Conservation (phyloP, 2,888 invertebrate genomes). For the Napeogenes inachia region DNA sequence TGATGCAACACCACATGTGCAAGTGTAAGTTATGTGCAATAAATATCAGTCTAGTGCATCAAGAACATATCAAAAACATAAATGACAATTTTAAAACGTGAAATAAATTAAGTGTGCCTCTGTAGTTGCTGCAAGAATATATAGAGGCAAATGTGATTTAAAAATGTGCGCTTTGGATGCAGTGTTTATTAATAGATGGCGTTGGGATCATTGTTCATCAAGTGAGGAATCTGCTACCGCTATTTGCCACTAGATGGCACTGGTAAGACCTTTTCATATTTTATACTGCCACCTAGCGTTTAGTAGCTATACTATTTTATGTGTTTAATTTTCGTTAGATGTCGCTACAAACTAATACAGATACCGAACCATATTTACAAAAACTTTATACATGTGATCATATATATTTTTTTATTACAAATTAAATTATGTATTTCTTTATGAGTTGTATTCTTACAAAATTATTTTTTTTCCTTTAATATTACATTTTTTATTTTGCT, state of each 20-base stretch:
- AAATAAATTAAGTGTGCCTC: constrained; percentile 29
- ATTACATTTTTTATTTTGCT: too few relatives aligned
- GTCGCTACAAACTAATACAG: constrained; percentile 34
- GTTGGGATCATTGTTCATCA: constrained; percentile 55
- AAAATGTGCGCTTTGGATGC: constrained; percentile 69
- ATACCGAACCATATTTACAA: too few relatives aligned
- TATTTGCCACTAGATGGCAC: constrained; percentile 56
- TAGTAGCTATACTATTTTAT: constrained; percentile 38
- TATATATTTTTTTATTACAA: too few relatives aligned
- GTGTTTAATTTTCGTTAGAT: constrained; percentile 39
- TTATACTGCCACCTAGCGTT: constrained; percentile 43
- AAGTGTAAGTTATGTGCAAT: constrained; percentile 54
- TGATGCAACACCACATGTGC: constrained; percentile 61
- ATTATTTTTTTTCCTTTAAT: too few relatives aligned
- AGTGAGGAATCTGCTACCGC: constrained; percentile 49
- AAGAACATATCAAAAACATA: constrained; percentile 42
- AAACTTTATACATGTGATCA: too few relatives aligned
- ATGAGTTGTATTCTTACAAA: too few relatives aligned
- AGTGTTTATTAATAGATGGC: constrained; percentile 68
- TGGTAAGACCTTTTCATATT: constrained; percentile 48
- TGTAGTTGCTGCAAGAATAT: constrained; percentile 27
- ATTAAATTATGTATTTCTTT: too few relatives aligned
- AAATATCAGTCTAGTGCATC: constrained; percentile 48
- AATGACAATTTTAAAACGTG: constrained; percentile 45
- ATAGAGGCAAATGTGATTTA: constrained; percentile 39